Percentiles rank a stretch among this genome's conserved stretches.
Evolutionary conservation across 2,113 vertebrate genomes (phyloP).

Genomic region (Chlorocebus sabaeus): DNA sequence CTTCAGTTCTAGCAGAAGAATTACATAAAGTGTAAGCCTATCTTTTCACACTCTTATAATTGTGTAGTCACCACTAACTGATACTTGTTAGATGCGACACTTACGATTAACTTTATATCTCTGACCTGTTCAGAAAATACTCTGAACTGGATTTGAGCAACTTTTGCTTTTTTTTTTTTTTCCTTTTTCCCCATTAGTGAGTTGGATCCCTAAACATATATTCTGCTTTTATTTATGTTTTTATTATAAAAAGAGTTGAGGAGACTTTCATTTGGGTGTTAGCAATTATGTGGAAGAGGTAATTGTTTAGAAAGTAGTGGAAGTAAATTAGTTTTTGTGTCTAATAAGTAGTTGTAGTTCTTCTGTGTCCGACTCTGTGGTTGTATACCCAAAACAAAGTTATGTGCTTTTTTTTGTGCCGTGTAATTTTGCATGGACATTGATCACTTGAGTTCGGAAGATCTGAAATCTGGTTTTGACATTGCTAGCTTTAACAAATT

Average conservation of each 20-base stretch:
- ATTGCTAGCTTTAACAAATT: constrained; percentile 29
- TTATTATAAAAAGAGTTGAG: constrained; percentile 19
- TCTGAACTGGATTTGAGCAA: constrained; percentile 21
- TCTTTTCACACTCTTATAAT: constrained; percentile 58
- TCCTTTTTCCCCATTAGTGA: background rate
- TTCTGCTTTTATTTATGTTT: constrained; percentile 29
- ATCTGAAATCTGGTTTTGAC: background rate
- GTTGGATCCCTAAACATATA: background rate
- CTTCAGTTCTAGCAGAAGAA: constrained; percentile 94
- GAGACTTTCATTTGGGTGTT: background rate
- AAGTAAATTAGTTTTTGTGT: constrained; percentile 21
- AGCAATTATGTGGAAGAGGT: constrained; percentile 1
- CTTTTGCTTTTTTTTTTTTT: background rate
- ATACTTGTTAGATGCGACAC: background rate
- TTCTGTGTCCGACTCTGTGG: background rate
- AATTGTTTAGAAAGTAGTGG: constrained; percentile 1
- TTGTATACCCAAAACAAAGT: background rate
- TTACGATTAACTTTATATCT: background rate
- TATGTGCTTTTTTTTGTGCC: background rate
- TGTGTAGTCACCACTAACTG: constrained; percentile 44
- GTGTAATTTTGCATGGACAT: background rate
- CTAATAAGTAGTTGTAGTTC: background rate
- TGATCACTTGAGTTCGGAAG: background rate
- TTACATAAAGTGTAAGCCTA: constrained; percentile 96
- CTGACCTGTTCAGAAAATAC: constrained; percentile 38